Conservation (phyloP, 2,797 vertebrate genomes). For the Prionace glauca region DNA sequence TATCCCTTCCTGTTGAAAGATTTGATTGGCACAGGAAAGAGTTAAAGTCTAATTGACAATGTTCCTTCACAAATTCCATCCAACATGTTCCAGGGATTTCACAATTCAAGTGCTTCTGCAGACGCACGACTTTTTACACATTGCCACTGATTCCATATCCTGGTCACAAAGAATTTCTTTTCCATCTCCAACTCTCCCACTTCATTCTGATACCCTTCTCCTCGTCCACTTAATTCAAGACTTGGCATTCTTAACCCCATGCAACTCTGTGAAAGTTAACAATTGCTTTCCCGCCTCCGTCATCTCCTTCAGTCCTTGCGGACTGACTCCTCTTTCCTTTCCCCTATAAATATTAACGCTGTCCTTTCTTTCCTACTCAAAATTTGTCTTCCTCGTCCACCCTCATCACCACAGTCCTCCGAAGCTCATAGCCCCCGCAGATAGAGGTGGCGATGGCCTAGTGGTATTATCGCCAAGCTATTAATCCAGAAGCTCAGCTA, state of each 20-base stretch:
- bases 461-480: too few relatives aligned
- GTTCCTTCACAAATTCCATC: not conserved
- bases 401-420: too few relatives aligned
- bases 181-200: not conserved
- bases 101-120: not conserved
- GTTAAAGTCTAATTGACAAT: not conserved
- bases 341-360: not conserved
- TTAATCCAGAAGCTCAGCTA: too few relatives aligned
- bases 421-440: too few relatives aligned
- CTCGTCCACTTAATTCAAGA: not conserved
- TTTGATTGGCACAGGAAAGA: not conserved
- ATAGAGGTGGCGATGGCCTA: too few relatives aligned
- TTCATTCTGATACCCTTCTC: too few relatives aligned
- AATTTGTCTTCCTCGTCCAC: not conserved
- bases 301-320: not conserved
- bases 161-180: not conserved
- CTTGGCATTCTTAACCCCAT: not conserved
- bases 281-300: too few relatives aligned
- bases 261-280: not conserved
- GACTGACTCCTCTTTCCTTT: not conserved
- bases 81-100: not conserved
- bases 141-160: not conserved
- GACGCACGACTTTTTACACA: not conserved
- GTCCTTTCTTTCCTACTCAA: not conserved
- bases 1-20: not conserved